Percentiles rank a stretch among this genome's conserved stretches.
Evolutionary conservation across 2,113 vertebrate genomes (phyloP).

Genomic region (Phrynocephalus versicolor): DNA sequence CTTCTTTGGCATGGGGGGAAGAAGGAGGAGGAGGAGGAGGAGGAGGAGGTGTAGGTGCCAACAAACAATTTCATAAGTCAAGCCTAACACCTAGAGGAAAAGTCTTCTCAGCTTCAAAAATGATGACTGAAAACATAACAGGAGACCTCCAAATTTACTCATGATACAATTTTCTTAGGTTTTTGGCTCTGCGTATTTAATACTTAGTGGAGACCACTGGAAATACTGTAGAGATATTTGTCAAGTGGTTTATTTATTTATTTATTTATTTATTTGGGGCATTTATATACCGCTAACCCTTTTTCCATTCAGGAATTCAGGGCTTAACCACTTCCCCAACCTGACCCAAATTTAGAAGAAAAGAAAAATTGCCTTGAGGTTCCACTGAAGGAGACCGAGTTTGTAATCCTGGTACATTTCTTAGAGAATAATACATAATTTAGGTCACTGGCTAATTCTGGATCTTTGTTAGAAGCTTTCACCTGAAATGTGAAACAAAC

Average conservation of each 20-base stretch:
- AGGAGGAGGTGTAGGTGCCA: not conserved
- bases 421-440: conserved; percentile 19
- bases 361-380: conserved; percentile 5
- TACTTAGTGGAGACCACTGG: not conserved
- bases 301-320: too few relatives aligned
- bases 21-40: too few relatives aligned
- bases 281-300: too few relatives aligned
- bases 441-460: conserved; percentile 2
- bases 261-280: too few relatives aligned
- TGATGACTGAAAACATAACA: not conserved
- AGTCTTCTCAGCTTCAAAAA: not conserved
- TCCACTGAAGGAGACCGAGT: conserved; percentile 1
- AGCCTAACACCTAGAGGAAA: not conserved
- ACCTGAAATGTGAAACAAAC: not conserved
- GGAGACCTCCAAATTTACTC: not conserved
- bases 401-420: not conserved
- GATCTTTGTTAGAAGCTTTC: not conserved
- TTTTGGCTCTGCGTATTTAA: conserved; percentile 19
- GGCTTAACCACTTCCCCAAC: conserved; percentile 24
- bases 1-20: too few relatives aligned
- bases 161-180: not conserved
- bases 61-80: not conserved
- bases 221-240: conserved; percentile 23
- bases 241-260: not conserved
- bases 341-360: not conserved